Percentiles rank a stretch among this genome's conserved stretches.
Evolutionary conservation across 2,113 vertebrate genomes (phyloP).

Genomic region (Lasiurus cinereus): DNA sequence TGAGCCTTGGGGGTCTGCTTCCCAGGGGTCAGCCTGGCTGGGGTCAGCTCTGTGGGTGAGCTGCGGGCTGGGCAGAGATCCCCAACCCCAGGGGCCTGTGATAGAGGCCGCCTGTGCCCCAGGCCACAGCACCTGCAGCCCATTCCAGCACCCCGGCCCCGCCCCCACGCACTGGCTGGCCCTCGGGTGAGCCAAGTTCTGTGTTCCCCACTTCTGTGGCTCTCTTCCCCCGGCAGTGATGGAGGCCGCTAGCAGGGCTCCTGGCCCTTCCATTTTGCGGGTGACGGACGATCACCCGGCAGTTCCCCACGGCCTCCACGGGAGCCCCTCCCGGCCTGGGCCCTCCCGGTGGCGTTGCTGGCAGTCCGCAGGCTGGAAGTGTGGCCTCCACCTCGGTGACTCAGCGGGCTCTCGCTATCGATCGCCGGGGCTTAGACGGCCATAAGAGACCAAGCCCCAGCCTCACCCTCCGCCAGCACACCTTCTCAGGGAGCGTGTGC

Average conservation of each 20-base stretch:
- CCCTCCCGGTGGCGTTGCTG: neutral
- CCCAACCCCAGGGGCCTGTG: neutral
- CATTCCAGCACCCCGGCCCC: neutral
- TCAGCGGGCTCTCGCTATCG: neutral
- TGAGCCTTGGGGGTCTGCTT: neutral
- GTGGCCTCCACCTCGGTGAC: rapidly evolving
- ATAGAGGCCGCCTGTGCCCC: neutral
- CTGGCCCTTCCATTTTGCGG: neutral
- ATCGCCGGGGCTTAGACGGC: neutral
- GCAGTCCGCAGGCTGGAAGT: neutral
- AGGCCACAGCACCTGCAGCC: rapidly evolving
- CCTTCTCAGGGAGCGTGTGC: rapidly evolving
- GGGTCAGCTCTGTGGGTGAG: neutral
- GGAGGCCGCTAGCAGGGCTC: neutral
- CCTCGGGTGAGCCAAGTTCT: neutral
- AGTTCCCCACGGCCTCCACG: rapidly evolving
- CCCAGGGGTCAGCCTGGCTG: neutral
- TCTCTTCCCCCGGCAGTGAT: neutral
- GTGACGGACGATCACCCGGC: neutral
- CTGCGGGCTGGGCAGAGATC: neutral
- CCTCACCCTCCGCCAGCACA: rapidly evolving
- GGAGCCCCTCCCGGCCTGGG: neutral
- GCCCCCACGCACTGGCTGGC: rapidly evolving
- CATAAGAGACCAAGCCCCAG: rapidly evolving
- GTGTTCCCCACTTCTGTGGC: rapidly evolving